These are phyloP conservation scores for Equus quagga DNA, from an alignment of 2,113 vertebrate genomes.

Conservation along the genomic window DNA sequence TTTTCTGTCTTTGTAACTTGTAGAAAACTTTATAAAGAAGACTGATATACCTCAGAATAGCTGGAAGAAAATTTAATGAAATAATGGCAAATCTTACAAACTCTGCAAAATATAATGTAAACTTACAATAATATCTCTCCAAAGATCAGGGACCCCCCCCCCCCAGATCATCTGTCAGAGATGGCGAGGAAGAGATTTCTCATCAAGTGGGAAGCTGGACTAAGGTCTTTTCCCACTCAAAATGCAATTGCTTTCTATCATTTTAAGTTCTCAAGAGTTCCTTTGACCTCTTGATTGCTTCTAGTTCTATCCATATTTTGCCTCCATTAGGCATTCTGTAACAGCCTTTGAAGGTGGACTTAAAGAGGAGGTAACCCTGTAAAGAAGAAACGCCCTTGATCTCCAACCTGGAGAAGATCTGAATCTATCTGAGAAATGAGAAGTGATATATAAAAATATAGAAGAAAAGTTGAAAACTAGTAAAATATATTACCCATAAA, in stretches of 20 bases:
- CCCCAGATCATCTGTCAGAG: neutral
- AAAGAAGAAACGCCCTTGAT: neutral
- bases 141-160: neutral
- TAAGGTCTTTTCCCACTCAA: neutral
- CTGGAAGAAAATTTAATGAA: neutral
- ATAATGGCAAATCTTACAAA: slow-evolving; percentile 13
- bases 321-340: neutral
- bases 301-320: neutral
- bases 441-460: slow-evolving; percentile 13
- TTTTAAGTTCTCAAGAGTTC: neutral
- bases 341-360: neutral
- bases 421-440: neutral
- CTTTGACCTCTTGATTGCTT: neutral
- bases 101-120: neutral
- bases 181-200: neutral
- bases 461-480: neutral
- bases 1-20: neutral
- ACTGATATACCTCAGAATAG: neutral
- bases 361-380: neutral
- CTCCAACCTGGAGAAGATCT: neutral
- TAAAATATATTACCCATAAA: neutral
- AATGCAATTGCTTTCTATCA: neutral
- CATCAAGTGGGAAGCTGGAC: neutral
- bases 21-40: neutral
- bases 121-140: neutral